phyloP scores from a whole-genome alignment of 1,140 invertebrate genomes.

The Mylabris phalerata region DNA sequence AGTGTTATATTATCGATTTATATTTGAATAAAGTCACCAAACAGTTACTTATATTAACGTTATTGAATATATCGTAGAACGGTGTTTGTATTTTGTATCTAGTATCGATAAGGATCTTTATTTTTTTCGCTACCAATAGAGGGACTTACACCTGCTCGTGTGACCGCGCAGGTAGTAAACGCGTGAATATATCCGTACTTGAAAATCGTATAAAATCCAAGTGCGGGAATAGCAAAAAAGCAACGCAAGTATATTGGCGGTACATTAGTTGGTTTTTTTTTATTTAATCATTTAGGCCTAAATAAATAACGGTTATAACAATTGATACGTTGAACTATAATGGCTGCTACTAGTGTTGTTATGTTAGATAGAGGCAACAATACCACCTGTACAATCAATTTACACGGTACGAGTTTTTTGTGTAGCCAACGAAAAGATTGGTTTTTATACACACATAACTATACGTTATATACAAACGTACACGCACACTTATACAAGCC shows the following conservation, averaged over 20 bases:
- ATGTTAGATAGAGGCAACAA: conserved; percentile 90
- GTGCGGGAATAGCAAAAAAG: conserved; percentile 26
- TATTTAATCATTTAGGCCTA: conserved; percentile 9
- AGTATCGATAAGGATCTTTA: conserved; percentile 9
- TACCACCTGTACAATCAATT: conserved; percentile 89
- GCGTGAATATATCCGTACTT: conserved; percentile 7
- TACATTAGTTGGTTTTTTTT: not conserved
- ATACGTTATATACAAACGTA: not conserved
- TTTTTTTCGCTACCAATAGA: conserved; percentile 39
- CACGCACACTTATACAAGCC: too few relatives aligned
- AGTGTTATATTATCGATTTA: conserved; percentile 2
- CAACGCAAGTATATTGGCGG: conserved; percentile 25
- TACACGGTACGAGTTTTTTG: conserved; percentile 66
- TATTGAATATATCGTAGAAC: too few relatives aligned
- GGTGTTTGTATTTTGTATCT: not conserved
- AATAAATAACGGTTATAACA: conserved; percentile 1
- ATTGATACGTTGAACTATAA: conserved; percentile 20
- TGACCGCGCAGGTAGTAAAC: conserved; percentile 37
- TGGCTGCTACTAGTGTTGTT: conserved; percentile 84
- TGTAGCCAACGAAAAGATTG: not conserved
- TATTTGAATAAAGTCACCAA: not conserved
- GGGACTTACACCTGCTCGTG: conserved; percentile 37
- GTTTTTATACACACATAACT: too few relatives aligned
- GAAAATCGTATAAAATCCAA: conserved; percentile 24
- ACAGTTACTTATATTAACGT: not conserved